Evolutionary conservation across 2,797 vertebrate species (phyloP).

Genomic region (Pseudochirops corinnae): DNA sequence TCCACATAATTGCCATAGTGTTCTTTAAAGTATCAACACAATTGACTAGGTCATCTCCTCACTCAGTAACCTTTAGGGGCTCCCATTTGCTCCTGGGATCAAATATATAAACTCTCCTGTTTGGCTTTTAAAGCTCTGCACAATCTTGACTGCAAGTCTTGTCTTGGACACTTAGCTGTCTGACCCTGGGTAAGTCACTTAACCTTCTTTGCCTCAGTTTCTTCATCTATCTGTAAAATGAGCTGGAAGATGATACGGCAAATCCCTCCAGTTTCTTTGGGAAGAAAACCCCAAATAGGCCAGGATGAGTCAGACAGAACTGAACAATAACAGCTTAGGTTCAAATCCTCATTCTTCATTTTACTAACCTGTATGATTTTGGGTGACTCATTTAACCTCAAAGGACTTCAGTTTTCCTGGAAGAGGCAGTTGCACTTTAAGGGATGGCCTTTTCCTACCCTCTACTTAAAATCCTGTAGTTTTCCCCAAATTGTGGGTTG

Average conservation of each 20-base stretch:
- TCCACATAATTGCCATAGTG: background rate
- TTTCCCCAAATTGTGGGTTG: background rate
- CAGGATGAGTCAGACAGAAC: too few species aligned
- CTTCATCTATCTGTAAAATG: background rate
- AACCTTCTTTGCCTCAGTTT: background rate
- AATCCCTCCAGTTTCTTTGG: background rate
- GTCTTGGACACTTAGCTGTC: background rate
- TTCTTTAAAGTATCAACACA: background rate
- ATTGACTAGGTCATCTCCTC: background rate
- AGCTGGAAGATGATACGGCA: background rate
- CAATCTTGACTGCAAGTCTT: background rate
- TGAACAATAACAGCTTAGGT: too few species aligned
- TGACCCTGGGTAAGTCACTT: background rate
- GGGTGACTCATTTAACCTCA: background rate
- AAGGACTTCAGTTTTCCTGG: background rate
- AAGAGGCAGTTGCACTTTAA: background rate
- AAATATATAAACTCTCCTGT: background rate
- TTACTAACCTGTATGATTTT: background rate
- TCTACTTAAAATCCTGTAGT: background rate
- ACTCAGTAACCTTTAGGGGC: background rate
- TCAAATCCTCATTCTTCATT: too few species aligned
- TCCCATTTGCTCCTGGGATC: background rate
- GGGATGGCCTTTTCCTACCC: background rate
- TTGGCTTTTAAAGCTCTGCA: background rate
- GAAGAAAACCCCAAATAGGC: background rate